phyloP scores from a whole-genome alignment of 2,797 vertebrate species.

The Gadopsis bispinosus region DNA sequence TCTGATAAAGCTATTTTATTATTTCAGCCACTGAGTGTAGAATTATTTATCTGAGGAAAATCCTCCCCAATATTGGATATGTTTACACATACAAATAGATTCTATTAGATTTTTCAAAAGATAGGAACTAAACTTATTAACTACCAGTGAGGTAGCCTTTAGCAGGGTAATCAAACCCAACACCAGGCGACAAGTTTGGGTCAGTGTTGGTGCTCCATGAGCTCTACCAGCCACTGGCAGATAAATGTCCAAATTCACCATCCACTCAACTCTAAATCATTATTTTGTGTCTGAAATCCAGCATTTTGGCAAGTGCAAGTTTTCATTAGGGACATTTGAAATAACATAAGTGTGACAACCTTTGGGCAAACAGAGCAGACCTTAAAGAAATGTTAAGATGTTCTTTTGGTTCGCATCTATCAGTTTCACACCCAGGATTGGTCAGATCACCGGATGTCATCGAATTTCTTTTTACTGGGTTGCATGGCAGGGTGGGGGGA shows the following conservation, averaged over 20 bases:
- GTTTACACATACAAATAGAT: background rate
- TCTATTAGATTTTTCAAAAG: background rate
- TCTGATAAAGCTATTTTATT: slow-evolving; percentile 14
- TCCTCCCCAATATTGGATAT: background rate
- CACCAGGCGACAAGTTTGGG: background rate
- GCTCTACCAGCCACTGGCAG: too few species aligned
- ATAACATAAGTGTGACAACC: background rate
- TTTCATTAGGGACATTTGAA: background rate
- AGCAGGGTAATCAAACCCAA: background rate
- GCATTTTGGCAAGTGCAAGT: too few species aligned
- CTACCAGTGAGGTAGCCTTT: background rate
- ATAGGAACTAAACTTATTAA: background rate
- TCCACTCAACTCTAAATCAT: too few species aligned
- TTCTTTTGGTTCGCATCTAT: slow-evolving; percentile 4
- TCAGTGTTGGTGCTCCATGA: background rate
- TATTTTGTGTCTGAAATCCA: too few species aligned
- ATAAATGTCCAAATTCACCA: too few species aligned
- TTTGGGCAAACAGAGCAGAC: background rate
- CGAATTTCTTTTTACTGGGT: slow-evolving; percentile 12
- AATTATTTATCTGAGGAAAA: background rate
- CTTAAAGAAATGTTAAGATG: background rate
- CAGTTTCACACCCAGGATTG: slow-evolving; percentile 5
- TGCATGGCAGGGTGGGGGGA: slow-evolving; percentile 5
- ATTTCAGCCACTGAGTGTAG: background rate
- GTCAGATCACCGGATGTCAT: slow-evolving; percentile 20